Evolutionary conservation across 30 jellyfish, hydroid and myxozoan species (phyloP), one percentile per base, ranked within the genome.

Genomic region (Aurelia coerulea): DNA sequence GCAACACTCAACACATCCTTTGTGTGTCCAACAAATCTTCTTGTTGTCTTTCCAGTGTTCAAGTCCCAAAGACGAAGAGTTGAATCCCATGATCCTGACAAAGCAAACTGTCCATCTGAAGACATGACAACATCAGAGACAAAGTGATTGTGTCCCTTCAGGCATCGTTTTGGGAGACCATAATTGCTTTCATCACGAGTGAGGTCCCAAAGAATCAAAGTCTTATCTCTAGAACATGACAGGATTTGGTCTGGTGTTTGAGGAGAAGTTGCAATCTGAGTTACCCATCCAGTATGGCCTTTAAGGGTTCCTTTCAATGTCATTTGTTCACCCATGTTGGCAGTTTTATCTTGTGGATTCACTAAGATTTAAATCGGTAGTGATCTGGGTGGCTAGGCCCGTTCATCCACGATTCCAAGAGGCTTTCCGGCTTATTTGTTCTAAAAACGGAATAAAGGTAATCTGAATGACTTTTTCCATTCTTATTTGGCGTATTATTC

Each of bases 221-320:
- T 83, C 68, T 94, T 94, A 63, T 94, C 98, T 60, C 98, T 86
- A 4, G 98, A 94, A 65, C 95, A 79, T 16, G 98, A 88, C 64
- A 94, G 85, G 32, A 94, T 88, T 85, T 66, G 90, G 71, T 94
- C 86, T 10, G 96, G 96, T 7, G 80, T 79, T 79, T 83, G 94
- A 23, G 98, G 98, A 19, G 97, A 42, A 16, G 97, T 90, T 46
- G 97, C 96, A 33, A 94, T 94, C 85, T 94, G 97, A 50, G 97
- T 90, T 2, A 94, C 98, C 98, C 98, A 94, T 75, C 96, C 98
- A 83, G 92, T 94, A 76, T 94, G 98, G 81, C 98, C 98, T 83
- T 79, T 94, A 10, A 94, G 96, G 13, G 98, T 89, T 94, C 98
- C 98, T 51, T 95, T 79, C 76, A 91, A 80, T 78, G 94, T 71